A percentile compares a stretch with the other conserved stretches of the same genome.
phyloP scores from a whole-genome alignment of 2,888 invertebrate species.

The Epirrhoe alternata region DNA sequence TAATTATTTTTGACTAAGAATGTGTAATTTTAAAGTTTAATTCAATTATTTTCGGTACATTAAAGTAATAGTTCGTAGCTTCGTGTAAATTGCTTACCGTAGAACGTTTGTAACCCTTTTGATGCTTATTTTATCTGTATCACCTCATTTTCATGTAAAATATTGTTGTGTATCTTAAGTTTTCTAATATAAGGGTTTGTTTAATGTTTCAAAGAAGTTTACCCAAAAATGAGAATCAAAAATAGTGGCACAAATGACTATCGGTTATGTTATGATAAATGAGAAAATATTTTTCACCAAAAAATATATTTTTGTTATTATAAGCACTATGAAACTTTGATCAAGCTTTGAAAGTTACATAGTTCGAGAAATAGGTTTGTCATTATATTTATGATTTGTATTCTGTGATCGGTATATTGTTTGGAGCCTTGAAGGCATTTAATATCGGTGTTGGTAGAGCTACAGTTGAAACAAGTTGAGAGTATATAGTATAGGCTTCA shows the following conservation, averaged over 20 bases:
- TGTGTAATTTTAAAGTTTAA: slow-evolving; percentile 51
- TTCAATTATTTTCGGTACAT: slow-evolving; percentile 52
- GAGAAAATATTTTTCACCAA: slow-evolving; percentile 75
- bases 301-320: slow-evolving; percentile 77
- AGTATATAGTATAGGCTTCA: slow-evolving; percentile 27
- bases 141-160: slow-evolving; percentile 54
- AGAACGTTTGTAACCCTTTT: slow-evolving; percentile 33
- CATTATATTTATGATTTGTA: slow-evolving; percentile 55
- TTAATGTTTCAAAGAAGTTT: slow-evolving; percentile 48
- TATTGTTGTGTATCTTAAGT: slow-evolving; percentile 54
- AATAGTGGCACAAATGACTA: slow-evolving; percentile 66
- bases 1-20: slow-evolving; percentile 53
- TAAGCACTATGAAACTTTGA: slow-evolving; percentile 72
- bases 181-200: slow-evolving; percentile 49
- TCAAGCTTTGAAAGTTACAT: slow-evolving; percentile 61
- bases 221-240: slow-evolving; percentile 42
- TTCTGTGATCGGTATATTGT: slow-evolving; percentile 75
- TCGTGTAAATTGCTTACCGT: slow-evolving; percentile 62
- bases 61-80: slow-evolving; percentile 51
- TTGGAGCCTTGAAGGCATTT: slow-evolving; percentile 67
- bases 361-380: slow-evolving; percentile 61
- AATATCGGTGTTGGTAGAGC: slow-evolving; percentile 52
- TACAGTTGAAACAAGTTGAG: slow-evolving; percentile 32
- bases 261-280: slow-evolving; percentile 63
- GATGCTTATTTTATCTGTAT: slow-evolving; percentile 40